phyloP scores from a whole-genome alignment of 2,888 invertebrate genomes.

The Odontothrips loti region DNA sequence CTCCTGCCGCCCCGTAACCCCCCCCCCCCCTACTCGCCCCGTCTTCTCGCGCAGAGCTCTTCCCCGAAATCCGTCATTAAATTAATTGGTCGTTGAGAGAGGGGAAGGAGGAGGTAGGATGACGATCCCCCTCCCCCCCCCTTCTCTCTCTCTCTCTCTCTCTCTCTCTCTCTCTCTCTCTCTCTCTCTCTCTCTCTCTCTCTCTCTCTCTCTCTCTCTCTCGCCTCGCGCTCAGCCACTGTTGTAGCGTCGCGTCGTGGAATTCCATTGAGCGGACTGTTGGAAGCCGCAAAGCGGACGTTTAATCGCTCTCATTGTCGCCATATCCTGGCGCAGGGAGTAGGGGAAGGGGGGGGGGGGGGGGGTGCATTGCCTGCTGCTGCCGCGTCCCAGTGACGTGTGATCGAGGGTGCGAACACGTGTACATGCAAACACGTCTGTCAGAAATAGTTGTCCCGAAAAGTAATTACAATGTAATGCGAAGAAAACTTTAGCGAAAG shows the following conservation, averaged over 20 bases:
- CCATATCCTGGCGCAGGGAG: background rate
- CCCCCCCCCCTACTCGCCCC: background rate
- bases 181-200: too few species aligned
- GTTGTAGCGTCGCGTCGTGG: background rate
- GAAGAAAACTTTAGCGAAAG: too few species aligned
- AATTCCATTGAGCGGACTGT: background rate
- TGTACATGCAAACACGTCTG: background rate
- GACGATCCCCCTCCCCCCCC: too few species aligned
- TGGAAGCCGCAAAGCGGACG: background rate
- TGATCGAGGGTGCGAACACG: background rate
- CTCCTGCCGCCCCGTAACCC: too few species aligned
- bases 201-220: background rate
- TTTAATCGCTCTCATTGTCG: constrained; percentile 4
- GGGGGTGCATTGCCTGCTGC: background rate
- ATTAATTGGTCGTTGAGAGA: background rate
- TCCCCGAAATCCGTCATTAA: background rate
- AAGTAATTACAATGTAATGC: too few species aligned
- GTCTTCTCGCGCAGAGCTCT: background rate
- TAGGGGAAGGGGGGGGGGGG: background rate
- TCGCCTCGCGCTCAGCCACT: background rate
- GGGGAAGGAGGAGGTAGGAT: background rate
- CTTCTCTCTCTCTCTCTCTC: too few species aligned
- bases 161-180: too few species aligned
- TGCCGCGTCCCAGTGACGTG: background rate
- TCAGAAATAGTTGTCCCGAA: too few species aligned